A percentile compares a stretch with the other conserved stretches of the same genome.
phyloP scores from a whole-genome alignment of 2,888 invertebrate species.

The Blastobasis lacticolella region DNA sequence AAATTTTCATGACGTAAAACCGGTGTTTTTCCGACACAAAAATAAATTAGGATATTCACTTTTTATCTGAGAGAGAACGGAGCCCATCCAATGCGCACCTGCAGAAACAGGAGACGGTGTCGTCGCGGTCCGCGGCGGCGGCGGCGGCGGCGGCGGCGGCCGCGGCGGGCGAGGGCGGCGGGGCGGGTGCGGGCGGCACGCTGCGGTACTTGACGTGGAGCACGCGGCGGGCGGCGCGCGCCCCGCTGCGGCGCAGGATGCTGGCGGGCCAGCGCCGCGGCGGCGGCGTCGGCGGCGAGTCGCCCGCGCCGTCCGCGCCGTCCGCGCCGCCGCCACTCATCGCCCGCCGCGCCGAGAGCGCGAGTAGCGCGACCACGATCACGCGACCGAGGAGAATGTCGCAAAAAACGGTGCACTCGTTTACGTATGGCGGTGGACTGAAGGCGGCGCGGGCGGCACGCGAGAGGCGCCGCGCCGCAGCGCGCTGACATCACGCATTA shows the following conservation, averaged over 20 bases:
- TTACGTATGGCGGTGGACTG: slow-evolving; percentile 35
- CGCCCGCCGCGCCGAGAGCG: slow-evolving; percentile 27
- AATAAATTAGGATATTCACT: too few relatives aligned
- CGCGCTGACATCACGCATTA: slow-evolving; percentile 44
- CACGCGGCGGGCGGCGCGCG: slow-evolving; percentile 47
- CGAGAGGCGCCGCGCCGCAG: slow-evolving; percentile 19
- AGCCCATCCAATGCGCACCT: slow-evolving; percentile 66
- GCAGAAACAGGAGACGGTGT: slow-evolving; percentile 87
- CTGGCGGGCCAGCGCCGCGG: slow-evolving; percentile 49
- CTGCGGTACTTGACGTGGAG: slow-evolving; percentile 59
- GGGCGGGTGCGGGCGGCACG: slow-evolving; percentile 35
- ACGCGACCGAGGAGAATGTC: background rate
- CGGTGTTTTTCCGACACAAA: too few relatives aligned
- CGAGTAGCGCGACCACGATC: slow-evolving; percentile 20
- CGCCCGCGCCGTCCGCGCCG: slow-evolving; percentile 11
- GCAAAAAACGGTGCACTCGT: slow-evolving; percentile 37
- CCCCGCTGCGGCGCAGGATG: slow-evolving; percentile 53
- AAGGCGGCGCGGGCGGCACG: slow-evolving; percentile 16
- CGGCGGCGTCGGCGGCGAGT: slow-evolving; percentile 37
- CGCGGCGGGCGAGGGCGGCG: slow-evolving; percentile 15
- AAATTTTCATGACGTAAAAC: too few relatives aligned
- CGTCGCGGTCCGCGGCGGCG: slow-evolving; percentile 71
- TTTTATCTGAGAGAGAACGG: too few relatives aligned
- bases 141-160: slow-evolving; percentile 29
- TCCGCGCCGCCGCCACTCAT: slow-evolving; percentile 36